Evolutionary conservation across 2,113 vertebrate genomes (phyloP), one percentile per base, ranked within the genome.

Genomic region (Nibea albiflora): DNA sequence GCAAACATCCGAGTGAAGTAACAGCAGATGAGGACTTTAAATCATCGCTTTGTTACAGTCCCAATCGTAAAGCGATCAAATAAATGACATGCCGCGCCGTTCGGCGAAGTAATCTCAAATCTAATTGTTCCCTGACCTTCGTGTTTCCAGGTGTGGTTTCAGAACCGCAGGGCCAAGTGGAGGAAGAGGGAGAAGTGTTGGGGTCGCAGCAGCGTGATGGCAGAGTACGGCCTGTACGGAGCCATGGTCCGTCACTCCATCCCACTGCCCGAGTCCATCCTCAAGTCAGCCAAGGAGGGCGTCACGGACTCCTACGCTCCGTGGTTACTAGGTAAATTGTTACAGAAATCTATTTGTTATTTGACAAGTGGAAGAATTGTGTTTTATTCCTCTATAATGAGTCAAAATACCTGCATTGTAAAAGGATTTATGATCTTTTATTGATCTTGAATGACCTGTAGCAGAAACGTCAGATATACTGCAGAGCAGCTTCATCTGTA

Each of bases 191-290:
- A 99, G 91, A 99, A 99, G 89, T 99, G 98, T 69, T 99, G 98
- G 98, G 98, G 98, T 53, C 96, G 97, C 62, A 99, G 98, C 95
- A 99, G 98, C 0, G 98, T 99, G 80, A 99, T 99, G 98, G 98
- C 98, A 0, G 98, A 99, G 89, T 99, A 99, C 0, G 98, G 98
- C 31, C 95, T 99, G 26, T 99, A 99, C 0, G 98, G 98, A 1
- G 98, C 98, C 81, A 99, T 99, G 98, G 98, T 99, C 60, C 96
- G 98, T 49, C 98, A 99, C 90, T 99, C 98, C 88, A 99, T 99
- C 88, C 98, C 98, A 0, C 95, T 99, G 89, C 98, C 98, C 0
- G 98, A 99, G 86, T 99, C 98, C 82, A 99, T 99, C 92, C 97
- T 99, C 90, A 98, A 99, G 89, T 99, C 98, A 0, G 98, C 98